Evolutionary conservation across 2,797 vertebrate species (phyloP), one percentile per base, ranked within the genome.

Genomic region (Tarsius wallacei): DNA sequence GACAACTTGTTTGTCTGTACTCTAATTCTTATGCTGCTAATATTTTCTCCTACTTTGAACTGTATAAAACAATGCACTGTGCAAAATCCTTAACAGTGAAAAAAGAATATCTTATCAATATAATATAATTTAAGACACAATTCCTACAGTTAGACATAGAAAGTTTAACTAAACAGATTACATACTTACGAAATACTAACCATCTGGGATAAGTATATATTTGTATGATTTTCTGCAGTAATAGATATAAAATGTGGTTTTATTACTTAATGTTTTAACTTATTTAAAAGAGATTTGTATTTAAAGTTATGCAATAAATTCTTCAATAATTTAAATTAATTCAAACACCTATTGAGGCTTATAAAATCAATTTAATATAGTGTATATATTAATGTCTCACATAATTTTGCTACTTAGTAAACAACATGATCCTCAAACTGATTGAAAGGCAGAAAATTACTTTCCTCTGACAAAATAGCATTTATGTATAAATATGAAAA

Each of bases 291-390:
- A 61, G 63, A 13, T 21, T 68, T 76, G n/a, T 36, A 87, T 85
- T 96, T 22, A 74, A 94, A 94, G 76, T 55, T 0, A 1, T n/a
- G 59, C 93, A 68, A 83, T 93, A 93, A 93, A 70, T 16, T 89
- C 70, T 87, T 92, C 87, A 94, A 96, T 88, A 90, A 95, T 19
- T 64, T 64, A 28, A 64, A 64, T 28, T 64, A 64, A 64, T 14
- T 64, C 13, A 64, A 28, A 76, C 83, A 82, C 1, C 31, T 66
- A 12, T 78, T 93, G 51, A 31, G 28, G 26, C 28, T 14, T 28
- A 64, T 5, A 13, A 64, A 28, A 64, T 31, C 14, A 64, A 64
- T 31, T 64, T 64, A 31, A 64, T 28, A 64, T 28, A 13, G 28
- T 28, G 26, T 64, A 64, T 15, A 14, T 14, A 64, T 64, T 64